These are phyloP conservation scores for Cyrtodaria siliqua DNA, from an alignment of 2,888 invertebrate genomes.

Conservation along the genomic window DNA sequence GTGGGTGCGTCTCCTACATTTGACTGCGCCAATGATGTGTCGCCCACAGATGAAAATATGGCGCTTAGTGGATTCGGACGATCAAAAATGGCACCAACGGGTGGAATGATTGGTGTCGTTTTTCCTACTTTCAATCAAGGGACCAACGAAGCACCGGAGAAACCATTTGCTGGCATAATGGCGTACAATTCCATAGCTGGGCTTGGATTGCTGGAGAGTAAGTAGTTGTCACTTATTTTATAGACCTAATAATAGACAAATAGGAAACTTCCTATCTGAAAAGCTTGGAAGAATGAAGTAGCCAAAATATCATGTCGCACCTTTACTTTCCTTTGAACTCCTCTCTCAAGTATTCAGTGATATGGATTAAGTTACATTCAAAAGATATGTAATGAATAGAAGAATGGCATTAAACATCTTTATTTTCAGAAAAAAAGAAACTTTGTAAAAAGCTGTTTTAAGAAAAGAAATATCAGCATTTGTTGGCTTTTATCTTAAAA, in stretches of 20 bases:
- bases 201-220: conserved; percentile 54
- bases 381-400: too few species aligned
- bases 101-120: conserved; percentile 67
- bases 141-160: conserved; percentile 73
- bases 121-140: conserved; percentile 70
- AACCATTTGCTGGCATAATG: conserved; percentile 74
- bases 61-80: conserved; percentile 40
- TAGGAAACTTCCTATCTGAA: too few species aligned
- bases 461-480: not conserved
- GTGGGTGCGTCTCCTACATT: conserved; percentile 75
- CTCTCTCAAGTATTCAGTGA: too few species aligned
- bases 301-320: too few species aligned
- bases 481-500: not conserved
- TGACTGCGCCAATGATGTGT: conserved; percentile 73
- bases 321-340: too few species aligned
- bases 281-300: too few species aligned
- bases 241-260: too few species aligned
- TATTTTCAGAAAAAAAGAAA: too few species aligned
- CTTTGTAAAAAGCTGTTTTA: not conserved
- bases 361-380: too few species aligned
- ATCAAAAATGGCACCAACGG: conserved; percentile 35
- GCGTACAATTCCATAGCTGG: conserved; percentile 74
- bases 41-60: conserved; percentile 52
- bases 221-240: too few species aligned
- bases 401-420: too few species aligned